Conservation (phyloP, 2,113 vertebrate species). For the Nibea albiflora region DNA sequence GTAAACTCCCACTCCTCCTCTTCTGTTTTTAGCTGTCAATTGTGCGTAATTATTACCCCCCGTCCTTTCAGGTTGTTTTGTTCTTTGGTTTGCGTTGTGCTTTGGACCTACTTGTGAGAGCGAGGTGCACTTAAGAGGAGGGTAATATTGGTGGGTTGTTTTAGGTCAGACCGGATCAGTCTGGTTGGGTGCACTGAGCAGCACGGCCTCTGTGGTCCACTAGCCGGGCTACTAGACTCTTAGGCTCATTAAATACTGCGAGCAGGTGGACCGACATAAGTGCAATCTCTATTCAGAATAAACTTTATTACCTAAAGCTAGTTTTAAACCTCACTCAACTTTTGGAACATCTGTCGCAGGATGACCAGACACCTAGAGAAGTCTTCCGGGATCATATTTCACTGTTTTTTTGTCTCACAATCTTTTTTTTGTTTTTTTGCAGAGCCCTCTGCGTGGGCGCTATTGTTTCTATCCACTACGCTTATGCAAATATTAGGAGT, state of each 20-base stretch:
- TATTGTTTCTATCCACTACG: no score
- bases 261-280: not conserved
- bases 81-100: not conserved
- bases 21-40: not conserved
- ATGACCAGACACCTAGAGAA: not conserved
- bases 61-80: not conserved
- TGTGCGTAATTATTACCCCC: not conserved
- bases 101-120: slow-evolving; percentile 7
- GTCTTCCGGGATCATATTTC: not conserved
- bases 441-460: no score
- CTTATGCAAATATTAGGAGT: no score
- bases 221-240: slow-evolving; percentile 10
- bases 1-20: not conserved
- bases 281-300: not conserved
- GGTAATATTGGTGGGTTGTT: not conserved
- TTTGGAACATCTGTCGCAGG: not conserved
- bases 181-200: slow-evolving; percentile 7
- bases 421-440: no score
- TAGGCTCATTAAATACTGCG: slow-evolving; percentile 24
- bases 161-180: slow-evolving; percentile 25
- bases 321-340: no score
- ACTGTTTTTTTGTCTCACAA: not conserved
- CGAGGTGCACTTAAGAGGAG: slow-evolving; percentile 11
- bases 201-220: slow-evolving; percentile 20
- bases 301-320: not conserved